A percentile compares a stretch with the other conserved stretches of the same genome.
phyloP scores from a whole-genome alignment of 1,140 invertebrate species.

The Drosophila mauritiana region DNA sequence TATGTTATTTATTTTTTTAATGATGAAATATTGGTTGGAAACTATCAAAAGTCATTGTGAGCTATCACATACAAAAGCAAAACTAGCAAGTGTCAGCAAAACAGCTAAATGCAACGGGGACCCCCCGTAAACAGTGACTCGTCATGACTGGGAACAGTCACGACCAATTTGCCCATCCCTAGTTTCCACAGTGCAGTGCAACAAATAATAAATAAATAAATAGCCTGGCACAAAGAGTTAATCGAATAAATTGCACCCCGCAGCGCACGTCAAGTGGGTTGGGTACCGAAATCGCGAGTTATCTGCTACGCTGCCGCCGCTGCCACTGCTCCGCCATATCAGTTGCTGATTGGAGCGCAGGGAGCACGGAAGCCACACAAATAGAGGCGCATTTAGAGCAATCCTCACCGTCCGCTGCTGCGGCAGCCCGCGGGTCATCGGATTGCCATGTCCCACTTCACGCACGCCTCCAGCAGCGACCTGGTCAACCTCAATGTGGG shows the following conservation, averaged over 20 bases:
- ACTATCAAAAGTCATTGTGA: too few species aligned
- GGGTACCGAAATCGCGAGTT: conserved; percentile 14
- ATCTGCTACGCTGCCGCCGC: conserved; percentile 22
- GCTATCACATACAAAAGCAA: background rate
- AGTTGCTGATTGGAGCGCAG: conserved; percentile 36
- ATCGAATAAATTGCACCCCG: conserved; percentile 60
- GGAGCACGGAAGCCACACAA: conserved; percentile 66
- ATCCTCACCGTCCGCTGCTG: conserved; percentile 26
- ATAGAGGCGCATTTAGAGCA: conserved; percentile 32
- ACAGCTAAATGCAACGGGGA: background rate
- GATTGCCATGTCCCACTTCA: conserved; percentile 75
- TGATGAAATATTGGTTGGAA: too few species aligned
- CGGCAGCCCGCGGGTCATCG: conserved; percentile 40
- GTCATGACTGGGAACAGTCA: background rate
- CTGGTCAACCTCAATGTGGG: conserved; percentile 90
- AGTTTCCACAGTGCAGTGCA: conserved; percentile 28
- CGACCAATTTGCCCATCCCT: conserved; percentile 6
- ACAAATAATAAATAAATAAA: conserved; percentile 53
- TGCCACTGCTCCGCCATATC: conserved; percentile 13
- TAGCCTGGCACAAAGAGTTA: conserved; percentile 22
- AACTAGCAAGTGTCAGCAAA: too few species aligned
- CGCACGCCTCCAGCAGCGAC: conserved; percentile 85
- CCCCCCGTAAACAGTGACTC: background rate
- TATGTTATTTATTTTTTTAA: too few species aligned
- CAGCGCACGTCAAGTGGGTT: conserved; percentile 33